Evolutionary conservation across 2,888 invertebrate species (phyloP).

Genomic region (Lutraria lutraria): DNA sequence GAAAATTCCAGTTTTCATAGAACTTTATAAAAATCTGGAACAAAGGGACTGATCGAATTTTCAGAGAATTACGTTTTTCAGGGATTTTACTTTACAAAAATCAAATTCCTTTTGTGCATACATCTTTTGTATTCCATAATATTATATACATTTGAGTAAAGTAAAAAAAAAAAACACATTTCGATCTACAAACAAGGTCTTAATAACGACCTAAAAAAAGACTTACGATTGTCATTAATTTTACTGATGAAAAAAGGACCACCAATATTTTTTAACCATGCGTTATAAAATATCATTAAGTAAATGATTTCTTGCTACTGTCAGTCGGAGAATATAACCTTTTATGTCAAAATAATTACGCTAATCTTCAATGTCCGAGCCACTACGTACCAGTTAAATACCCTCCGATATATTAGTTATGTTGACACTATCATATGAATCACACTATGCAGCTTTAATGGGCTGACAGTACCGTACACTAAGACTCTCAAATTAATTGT

Average conservation of each 20-base stretch:
- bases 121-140: too few species aligned
- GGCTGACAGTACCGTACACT: conserved; percentile 31
- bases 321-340: conserved; percentile 33
- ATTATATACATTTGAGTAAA: too few species aligned
- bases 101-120: too few species aligned
- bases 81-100: too few species aligned
- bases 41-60: too few species aligned
- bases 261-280: conserved; percentile 32
- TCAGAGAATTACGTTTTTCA: too few species aligned
- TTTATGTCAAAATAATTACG: conserved; percentile 45
- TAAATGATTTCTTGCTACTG: conserved; percentile 6
- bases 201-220: background rate
- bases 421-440: conserved; percentile 47
- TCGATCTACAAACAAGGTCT: background rate
- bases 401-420: conserved; percentile 39
- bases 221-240: conserved; percentile 1
- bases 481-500: conserved; percentile 40
- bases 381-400: conserved; percentile 39
- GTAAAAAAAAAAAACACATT: background rate
- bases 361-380: conserved; percentile 42
- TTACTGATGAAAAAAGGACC: background rate
- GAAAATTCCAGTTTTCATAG: too few species aligned
- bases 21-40: too few species aligned
- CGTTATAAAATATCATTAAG: conserved; percentile 32
- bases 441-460: background rate